phyloP scores from a whole-genome alignment of 2,888 invertebrate species.

The Enchytraeus crypticus region DNA sequence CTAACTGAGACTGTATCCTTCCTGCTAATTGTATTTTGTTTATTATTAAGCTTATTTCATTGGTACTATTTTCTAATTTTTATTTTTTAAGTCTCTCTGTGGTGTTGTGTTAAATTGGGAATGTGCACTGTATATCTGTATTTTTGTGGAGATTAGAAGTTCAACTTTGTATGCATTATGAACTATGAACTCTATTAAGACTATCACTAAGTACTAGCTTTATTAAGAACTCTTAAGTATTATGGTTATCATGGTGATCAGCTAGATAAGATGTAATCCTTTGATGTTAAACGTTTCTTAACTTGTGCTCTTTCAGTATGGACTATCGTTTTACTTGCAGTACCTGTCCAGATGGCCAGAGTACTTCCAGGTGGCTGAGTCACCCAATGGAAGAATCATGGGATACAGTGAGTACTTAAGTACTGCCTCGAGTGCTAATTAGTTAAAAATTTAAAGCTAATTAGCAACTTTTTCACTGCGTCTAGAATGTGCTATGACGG shows the following conservation, averaged over 20 bases:
- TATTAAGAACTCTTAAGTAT: background rate
- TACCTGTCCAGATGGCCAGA: conserved; percentile 98
- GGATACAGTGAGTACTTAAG: conserved; percentile 78
- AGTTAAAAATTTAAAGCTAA: too few species aligned
- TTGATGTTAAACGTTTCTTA: conserved; percentile 5
- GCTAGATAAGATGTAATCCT: too few species aligned
- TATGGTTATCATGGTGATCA: too few species aligned
- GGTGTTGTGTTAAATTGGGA: too few species aligned
- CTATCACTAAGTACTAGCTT: too few species aligned
- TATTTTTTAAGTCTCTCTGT: too few species aligned
- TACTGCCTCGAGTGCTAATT: too few species aligned
- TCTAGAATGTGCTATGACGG: too few species aligned
- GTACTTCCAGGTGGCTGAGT: conserved; percentile 93
- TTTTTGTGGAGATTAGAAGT: background rate
- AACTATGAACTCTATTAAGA: too few species aligned
- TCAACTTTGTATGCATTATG: background rate
- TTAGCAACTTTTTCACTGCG: too few species aligned
- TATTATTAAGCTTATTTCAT: background rate
- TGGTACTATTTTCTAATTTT: background rate
- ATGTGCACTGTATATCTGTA: too few species aligned
- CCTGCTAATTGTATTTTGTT: background rate
- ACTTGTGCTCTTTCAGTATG: conserved; percentile 43
- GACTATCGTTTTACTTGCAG: conserved; percentile 76
- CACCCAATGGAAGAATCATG: conserved; percentile 92
- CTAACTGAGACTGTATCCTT: conserved; percentile 77